These are phyloP conservation scores for Bruchidius siliquastri DNA, from an alignment of 2,888 invertebrate species.

Conservation along the genomic window DNA sequence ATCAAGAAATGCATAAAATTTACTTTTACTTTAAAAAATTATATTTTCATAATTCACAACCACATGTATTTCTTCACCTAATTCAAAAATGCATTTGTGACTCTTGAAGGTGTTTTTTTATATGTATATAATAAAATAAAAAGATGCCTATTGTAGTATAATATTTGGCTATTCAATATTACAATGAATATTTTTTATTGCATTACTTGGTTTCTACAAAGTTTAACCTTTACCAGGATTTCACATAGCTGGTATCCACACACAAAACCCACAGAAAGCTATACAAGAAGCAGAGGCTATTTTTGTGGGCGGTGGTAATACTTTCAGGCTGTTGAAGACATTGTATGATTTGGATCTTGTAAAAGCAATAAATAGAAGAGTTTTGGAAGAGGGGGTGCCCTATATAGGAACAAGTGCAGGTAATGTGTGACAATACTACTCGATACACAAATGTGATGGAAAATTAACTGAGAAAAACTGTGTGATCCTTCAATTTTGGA, in stretches of 20 bases:
- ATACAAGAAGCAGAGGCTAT: constrained; percentile 62
- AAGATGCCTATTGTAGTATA: no score
- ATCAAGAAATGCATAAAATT: no score
- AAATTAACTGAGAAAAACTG: no score
- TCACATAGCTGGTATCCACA: constrained; percentile 63
- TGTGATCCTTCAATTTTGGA: no score
- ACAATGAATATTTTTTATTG: background rate
- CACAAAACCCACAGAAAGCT: constrained; percentile 53
- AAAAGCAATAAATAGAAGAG: constrained; percentile 57
- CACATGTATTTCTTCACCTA: no score
- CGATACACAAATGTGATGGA: no score
- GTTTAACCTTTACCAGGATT: constrained; percentile 43
- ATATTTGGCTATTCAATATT: no score
- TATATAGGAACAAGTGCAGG: constrained; percentile 81
- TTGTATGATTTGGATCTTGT: constrained; percentile 66
- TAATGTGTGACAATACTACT: constrained; percentile 9
- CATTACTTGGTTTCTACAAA: background rate
- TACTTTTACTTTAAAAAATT: no score
- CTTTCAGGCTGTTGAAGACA: constrained; percentile 66
- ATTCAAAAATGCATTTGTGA: no score
- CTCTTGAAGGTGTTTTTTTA: no score
- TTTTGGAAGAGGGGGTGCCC: constrained; percentile 59
- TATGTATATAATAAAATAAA: no score
- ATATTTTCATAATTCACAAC: no score
- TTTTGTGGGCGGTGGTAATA: constrained; percentile 78